Conservation (phyloP, 2,113 vertebrate species). For the Calypte anna region DNA sequence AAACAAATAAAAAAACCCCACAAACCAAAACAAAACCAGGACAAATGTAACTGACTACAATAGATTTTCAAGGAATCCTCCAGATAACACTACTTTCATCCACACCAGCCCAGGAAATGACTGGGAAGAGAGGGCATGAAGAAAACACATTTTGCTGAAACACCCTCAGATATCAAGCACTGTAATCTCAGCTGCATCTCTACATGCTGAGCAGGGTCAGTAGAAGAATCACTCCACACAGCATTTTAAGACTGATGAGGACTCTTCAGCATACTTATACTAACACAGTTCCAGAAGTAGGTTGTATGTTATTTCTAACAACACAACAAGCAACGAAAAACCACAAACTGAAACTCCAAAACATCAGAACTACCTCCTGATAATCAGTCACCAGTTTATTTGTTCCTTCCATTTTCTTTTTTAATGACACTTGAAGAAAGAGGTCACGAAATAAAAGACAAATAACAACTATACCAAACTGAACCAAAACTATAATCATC, state of each 20-base stretch:
- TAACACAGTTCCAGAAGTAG: not conserved
- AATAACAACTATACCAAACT: not conserved
- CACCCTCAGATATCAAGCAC: rapidly evolving
- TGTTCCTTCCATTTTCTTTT: not conserved
- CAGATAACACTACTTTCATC: not conserved
- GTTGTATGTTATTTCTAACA: not conserved
- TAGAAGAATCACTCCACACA: not conserved
- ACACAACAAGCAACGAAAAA: not conserved
- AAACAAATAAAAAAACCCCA: not conserved
- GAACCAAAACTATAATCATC: not conserved
- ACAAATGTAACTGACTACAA: not conserved
- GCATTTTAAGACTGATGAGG: not conserved
- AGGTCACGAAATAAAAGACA: not conserved
- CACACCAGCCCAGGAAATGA: not conserved
- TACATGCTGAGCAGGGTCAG: not conserved
- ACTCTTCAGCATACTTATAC: not conserved
- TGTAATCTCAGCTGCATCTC: not conserved
- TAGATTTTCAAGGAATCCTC: not conserved
- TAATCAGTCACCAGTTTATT: not conserved
- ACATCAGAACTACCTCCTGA: not conserved
- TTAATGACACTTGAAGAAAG: not conserved
- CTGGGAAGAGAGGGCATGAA: not conserved
- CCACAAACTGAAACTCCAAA: not conserved
- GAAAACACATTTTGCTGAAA: not conserved
- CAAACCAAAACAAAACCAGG: too few relatives aligned